Conservation (phyloP, 2,888 invertebrate species). For the Andricus curvator region DNA sequence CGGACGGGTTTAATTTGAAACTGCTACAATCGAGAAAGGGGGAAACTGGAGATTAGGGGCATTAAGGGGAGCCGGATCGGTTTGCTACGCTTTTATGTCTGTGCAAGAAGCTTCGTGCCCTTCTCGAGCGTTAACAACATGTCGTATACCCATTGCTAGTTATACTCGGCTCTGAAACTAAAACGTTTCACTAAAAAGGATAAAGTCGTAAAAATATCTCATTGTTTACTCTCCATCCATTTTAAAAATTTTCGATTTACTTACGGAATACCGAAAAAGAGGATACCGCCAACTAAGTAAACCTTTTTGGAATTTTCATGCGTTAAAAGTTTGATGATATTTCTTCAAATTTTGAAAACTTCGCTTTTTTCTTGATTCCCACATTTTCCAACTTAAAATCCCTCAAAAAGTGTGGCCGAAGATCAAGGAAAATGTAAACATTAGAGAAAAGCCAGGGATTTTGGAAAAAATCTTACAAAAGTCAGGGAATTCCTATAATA, state of each 20-base stretch:
- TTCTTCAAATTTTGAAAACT: too few species aligned
- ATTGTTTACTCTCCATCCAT: not conserved
- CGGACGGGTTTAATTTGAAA: conserved; percentile 42
- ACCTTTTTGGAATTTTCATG: too few species aligned
- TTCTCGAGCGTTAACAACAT: conserved; percentile 32
- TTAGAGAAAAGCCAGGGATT: too few species aligned
- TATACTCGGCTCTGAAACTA: not conserved
- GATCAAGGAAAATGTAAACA: too few species aligned
- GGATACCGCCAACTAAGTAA: too few species aligned
- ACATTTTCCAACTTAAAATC: too few species aligned
- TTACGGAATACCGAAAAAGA: too few species aligned
- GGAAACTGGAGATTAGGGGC: conserved; percentile 37
- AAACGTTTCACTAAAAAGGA: not conserved
- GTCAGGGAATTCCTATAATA: too few species aligned
- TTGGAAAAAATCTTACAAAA: too few species aligned
- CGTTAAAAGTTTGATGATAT: too few species aligned
- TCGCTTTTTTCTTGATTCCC: too few species aligned
- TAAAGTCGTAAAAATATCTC: not conserved
- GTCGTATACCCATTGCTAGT: conserved; percentile 20
- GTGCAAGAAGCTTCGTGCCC: conserved; percentile 36
- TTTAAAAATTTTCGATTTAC: not conserved
- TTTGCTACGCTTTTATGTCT: conserved; percentile 39
- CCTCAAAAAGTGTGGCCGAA: too few species aligned
- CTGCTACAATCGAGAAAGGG: conserved; percentile 41
- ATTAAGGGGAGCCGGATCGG: conserved; percentile 41